Evolutionary conservation across 1,140 invertebrate genomes (phyloP).

Genomic region (Harpegnathos saltator): DNA sequence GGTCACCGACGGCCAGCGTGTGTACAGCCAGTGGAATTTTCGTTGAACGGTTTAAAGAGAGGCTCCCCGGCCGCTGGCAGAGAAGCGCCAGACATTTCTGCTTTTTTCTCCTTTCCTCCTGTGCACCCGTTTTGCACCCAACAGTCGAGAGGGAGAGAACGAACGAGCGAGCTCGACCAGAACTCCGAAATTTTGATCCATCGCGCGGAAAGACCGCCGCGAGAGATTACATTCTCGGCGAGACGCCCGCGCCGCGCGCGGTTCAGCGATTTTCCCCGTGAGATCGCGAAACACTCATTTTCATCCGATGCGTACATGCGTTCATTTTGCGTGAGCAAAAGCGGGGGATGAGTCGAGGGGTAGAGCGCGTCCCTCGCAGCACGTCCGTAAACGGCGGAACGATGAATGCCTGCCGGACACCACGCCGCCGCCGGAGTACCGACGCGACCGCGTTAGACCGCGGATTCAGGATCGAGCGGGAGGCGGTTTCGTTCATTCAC

Average conservation of each 20-base stretch:
- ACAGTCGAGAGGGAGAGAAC: background rate
- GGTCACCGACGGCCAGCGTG: constrained; percentile 62
- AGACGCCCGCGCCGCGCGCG: background rate
- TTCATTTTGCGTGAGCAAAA: no score
- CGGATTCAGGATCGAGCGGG: background rate
- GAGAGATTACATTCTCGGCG: constrained; percentile 27
- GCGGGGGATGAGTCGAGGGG: no score
- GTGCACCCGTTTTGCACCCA: background rate
- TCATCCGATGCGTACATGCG: no score
- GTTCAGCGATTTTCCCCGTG: no score
- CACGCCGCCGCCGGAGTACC: background rate
- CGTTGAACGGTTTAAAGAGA: constrained; percentile 16
- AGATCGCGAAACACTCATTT: no score
- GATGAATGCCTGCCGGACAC: no score
- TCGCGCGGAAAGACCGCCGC: background rate
- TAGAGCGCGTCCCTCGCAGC: no score
- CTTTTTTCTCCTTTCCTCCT: background rate
- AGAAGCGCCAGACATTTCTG: constrained; percentile 15
- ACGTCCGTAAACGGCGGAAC: background rate
- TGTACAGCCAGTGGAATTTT: constrained; percentile 52
- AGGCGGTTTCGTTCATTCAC: constrained; percentile 42
- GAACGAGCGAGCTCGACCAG: no score
- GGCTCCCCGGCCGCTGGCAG: no score
- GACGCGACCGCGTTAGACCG: background rate
- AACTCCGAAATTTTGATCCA: constrained; percentile 33